Percentiles rank a stretch among this genome's conserved stretches.
Evolutionary conservation across 2,797 vertebrate species (phyloP).

Genomic region (Catamblyrhynchus diadema): DNA sequence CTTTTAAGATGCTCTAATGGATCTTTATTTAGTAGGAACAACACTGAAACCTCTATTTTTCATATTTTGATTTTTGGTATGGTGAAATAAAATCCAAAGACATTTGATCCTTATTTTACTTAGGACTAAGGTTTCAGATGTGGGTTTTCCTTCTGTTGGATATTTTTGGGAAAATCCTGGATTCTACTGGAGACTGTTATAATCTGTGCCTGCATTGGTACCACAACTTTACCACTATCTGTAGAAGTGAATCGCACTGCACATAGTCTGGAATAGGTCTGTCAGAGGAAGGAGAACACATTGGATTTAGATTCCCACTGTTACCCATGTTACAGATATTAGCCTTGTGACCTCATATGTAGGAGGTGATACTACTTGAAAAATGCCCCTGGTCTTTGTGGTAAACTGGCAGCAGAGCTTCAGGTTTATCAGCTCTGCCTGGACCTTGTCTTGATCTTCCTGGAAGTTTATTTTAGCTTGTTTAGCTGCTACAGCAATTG

Average conservation of each 20-base stretch:
- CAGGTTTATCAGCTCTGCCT: not conserved
- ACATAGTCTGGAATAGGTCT: not conserved
- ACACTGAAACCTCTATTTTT: not conserved
- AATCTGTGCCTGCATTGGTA: not conserved
- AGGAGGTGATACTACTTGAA: not conserved
- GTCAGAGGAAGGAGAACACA: not conserved
- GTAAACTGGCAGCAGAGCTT: not conserved
- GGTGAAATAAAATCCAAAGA: not conserved
- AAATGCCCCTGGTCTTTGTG: not conserved
- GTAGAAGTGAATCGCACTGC: not conserved
- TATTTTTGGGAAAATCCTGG: not conserved
- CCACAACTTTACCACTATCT: not conserved
- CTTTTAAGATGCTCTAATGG: not conserved
- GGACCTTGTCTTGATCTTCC: not conserved
- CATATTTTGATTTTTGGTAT: not conserved
- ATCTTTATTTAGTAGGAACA: not conserved
- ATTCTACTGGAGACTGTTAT: too few species aligned
- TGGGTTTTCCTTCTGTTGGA: not conserved
- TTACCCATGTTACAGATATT: rapidly evolving
- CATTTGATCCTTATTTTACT: not conserved
- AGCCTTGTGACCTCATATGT: not conserved
- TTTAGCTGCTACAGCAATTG: not conserved
- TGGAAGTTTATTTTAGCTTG: not conserved
- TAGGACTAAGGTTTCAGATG: not conserved
- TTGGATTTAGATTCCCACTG: not conserved